Evolutionary conservation across 2,888 invertebrate genomes (phyloP), one percentile per base, ranked within the genome.

Genomic region (Yponomeuta evonymella): DNA sequence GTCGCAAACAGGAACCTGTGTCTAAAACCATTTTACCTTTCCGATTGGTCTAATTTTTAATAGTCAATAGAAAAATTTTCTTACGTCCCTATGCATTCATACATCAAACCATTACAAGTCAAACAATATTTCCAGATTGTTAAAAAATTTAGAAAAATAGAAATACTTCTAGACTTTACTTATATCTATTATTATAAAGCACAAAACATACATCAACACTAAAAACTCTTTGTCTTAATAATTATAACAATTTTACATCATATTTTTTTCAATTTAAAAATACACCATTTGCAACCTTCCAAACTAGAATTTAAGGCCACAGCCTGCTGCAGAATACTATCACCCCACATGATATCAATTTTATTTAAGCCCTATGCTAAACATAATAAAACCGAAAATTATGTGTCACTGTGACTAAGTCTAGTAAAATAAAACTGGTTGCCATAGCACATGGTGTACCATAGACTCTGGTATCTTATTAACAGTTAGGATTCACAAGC

Each of bases 301-400:
- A 30, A 58, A 58, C 51, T 58, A 15, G 51, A 58, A 36, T 67
- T n/a, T 36, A 68, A 51, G 68, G 68, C 51, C 68, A 30, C 30
- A 9, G 30, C 48, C 68, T 51, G 29, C 51, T 51, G 29, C 29
- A 58, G 68, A 68, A 68, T 68, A 68, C 68, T 68, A 68, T 68
- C 67, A 67, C 67, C 67, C 30, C 68, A 68, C 12, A 29, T n/a
- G n/a, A 36, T 43, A 29, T n/a, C 67, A 30, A 12, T 68, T 68
- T 68, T 23, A 68, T 68, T 48, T 51, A 29, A 68, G 23, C 51
- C 68, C 51, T 87, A 75, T 74, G 70, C 71, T 70, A 63, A 85
- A 86, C 87, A 86, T 86, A 74, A 83, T 84, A 87, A 84, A 87
- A 88, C 86, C 83, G 81, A 88, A 90, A 89, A 89, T 85, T 84